Base-by-base conservation (phyloP, 2,888 invertebrate species). In the Microplitis deprimator region DNA sequence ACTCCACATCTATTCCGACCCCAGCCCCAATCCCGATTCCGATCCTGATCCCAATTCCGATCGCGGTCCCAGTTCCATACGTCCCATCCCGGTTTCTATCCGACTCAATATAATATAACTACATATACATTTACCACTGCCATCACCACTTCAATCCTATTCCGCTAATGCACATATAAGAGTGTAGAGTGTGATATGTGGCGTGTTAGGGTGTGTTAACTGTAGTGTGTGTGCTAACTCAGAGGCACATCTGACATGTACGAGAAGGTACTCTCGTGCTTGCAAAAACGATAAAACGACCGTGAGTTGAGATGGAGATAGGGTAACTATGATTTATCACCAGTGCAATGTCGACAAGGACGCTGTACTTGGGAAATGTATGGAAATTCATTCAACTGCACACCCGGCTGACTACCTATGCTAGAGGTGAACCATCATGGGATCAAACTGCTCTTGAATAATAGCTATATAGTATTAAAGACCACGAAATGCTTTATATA, bases 311-410 rank as follows among this genome's bases (percentile, higher is more conserved):
- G 38, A 68, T 38, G 3, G 64, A 69, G 62, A 67, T 70, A 75
- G 62, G 75, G 76, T 71, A 78, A 75, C 65, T 69, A 79, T 79
- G 76, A 80, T 74, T 60, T 76, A 77, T 76, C 38, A 65, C 62
- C 29, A 64, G 65, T 69, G 73, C 77, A 71, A 74, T 40, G 79
- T 71, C 77, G 73, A 71, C 70, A 77, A 64, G 76, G 61, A 41
- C 75, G 78, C 68, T 71, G 13, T 50, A 50, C 50, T 13, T 13
- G 71, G 77, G 72, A 84, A 84, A 83, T 84, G 77, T 83, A 83
- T 83, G 84, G 83, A 84, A 84, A 84, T 83, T 80, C 83, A 83
- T 84, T 83, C 83, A 76, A 77, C 75, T 74, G 68, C 77, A 77
- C 61, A 80, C 75, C 73, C 75, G 71, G 67, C n/a, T 29, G 29